Conservation (phyloP, 2,113 vertebrate species). For the Nothoprocta pentlandii region DNA sequence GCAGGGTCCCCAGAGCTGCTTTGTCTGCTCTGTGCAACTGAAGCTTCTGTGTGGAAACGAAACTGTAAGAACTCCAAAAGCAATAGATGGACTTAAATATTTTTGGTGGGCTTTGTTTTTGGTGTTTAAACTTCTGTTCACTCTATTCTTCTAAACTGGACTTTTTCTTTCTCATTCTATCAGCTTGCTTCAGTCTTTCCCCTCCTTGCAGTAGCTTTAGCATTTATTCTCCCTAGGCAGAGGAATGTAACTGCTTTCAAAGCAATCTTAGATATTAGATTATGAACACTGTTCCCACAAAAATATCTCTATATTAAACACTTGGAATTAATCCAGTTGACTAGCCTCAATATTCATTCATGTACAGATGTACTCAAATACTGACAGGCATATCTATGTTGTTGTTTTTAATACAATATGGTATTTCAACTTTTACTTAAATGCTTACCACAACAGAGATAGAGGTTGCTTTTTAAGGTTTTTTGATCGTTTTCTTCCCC, state of each 20-base stretch:
- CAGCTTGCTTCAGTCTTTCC: background rate
- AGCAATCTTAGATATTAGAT: background rate
- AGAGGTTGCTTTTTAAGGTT: background rate
- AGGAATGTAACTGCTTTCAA: background rate
- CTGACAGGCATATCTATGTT: background rate
- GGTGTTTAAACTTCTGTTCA: background rate
- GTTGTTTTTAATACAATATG: background rate
- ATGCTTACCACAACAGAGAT: background rate
- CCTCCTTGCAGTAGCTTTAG: background rate
- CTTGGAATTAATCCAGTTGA: constrained; percentile 47
- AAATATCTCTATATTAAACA: background rate
- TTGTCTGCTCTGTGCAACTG: background rate
- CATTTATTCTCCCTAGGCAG: background rate
- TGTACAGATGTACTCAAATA: constrained; percentile 14
- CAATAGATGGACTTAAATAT: background rate
- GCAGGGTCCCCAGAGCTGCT: background rate
- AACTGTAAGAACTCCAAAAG: background rate
- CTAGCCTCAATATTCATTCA: constrained; percentile 46
- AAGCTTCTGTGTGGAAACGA: background rate
- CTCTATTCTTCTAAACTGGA: background rate
- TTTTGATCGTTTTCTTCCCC: background rate
- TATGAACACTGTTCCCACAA: background rate
- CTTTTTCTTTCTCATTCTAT: background rate
- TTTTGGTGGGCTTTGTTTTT: background rate
- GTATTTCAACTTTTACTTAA: background rate